A percentile compares a stretch with the other conserved stretches of the same genome.
phyloP scores from a whole-genome alignment of 1,140 invertebrate genomes.

The Leptopilina clavipes region DNA sequence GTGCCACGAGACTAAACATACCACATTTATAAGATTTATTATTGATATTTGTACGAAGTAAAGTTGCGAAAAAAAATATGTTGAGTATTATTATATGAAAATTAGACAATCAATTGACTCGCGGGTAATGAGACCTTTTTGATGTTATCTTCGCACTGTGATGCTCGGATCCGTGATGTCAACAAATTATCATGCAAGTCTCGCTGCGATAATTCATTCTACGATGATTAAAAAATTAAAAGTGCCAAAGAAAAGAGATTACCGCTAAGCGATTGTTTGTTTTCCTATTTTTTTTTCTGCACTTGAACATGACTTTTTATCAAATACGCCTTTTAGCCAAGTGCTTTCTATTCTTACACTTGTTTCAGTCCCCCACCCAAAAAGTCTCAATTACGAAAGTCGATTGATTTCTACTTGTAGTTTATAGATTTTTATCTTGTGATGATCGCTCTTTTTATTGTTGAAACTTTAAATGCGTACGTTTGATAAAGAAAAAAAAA shows the following conservation, averaged over 20 bases:
- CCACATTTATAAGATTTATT: slow-evolving; percentile 63
- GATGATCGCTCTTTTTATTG: slow-evolving; percentile 27
- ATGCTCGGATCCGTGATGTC: slow-evolving; percentile 28
- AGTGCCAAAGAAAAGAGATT: slow-evolving; percentile 53
- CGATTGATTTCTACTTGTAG: slow-evolving; percentile 38
- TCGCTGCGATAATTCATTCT: slow-evolving; percentile 25
- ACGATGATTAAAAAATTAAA: slow-evolving; percentile 40
- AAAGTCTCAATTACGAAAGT: slow-evolving; percentile 55
- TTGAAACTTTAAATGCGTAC: slow-evolving; percentile 7
- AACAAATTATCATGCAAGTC: slow-evolving; percentile 10
- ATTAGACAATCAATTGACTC: slow-evolving; percentile 60
- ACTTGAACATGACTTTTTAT: slow-evolving; percentile 34
- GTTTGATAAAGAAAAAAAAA: background rate
- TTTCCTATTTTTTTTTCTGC: slow-evolving; percentile 45
- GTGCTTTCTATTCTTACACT: slow-evolving; percentile 26
- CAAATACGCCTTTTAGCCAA: slow-evolving; percentile 37
- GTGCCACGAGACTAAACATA: slow-evolving; percentile 64
- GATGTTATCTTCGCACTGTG: slow-evolving; percentile 20
- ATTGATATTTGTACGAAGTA: slow-evolving; percentile 58
- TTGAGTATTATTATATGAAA: slow-evolving; percentile 62
- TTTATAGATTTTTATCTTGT: slow-evolving; percentile 23
- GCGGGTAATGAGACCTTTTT: slow-evolving; percentile 58
- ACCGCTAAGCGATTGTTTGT: slow-evolving; percentile 41
- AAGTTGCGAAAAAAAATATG: slow-evolving; percentile 52
- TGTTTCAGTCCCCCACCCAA: slow-evolving; percentile 25